phyloP scores from a whole-genome alignment of 2,888 invertebrate genomes.

The Amphiduros pacificus region DNA sequence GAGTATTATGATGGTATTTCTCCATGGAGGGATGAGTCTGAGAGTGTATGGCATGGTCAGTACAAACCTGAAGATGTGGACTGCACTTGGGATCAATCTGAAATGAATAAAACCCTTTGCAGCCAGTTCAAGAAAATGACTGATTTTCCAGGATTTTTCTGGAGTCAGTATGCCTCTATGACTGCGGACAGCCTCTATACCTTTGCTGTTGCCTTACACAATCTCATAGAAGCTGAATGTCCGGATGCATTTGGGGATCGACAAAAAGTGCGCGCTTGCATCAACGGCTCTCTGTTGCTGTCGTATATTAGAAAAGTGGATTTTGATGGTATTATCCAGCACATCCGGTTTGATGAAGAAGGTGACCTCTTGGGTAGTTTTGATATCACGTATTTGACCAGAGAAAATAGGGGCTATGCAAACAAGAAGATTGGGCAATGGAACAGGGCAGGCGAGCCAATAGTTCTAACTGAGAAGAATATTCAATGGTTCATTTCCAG shows the following conservation, averaged over 20 bases:
- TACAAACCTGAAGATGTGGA: slow-evolving; percentile 18
- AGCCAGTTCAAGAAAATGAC: background rate
- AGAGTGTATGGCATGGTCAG: slow-evolving; percentile 32
- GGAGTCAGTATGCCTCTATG: slow-evolving; percentile 22
- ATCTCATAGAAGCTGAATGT: slow-evolving; percentile 35
- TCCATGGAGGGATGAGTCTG: background rate
- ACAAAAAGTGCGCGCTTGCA: slow-evolving; percentile 24
- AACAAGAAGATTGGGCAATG: no score
- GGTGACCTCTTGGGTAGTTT: slow-evolving; percentile 40
- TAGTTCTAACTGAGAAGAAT: no score
- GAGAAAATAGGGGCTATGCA: no score
- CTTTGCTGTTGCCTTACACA: slow-evolving; percentile 37
- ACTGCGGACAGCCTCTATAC: slow-evolving; percentile 39
- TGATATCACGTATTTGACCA: no score
- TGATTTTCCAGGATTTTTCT: slow-evolving; percentile 19
- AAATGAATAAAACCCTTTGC: no score
- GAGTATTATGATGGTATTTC: background rate
- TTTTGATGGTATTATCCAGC: slow-evolving; percentile 28
- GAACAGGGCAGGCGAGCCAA: no score
- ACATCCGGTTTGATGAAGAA: slow-evolving; percentile 37
- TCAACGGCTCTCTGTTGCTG: slow-evolving; percentile 31
- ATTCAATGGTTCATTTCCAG: no score
- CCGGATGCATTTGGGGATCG: slow-evolving; percentile 22
- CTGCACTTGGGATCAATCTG: background rate
- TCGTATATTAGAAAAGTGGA: slow-evolving; percentile 18